These are phyloP conservation scores for Gymnosoma rotundatum DNA, from an alignment of 2,888 invertebrate species.

Conservation along the genomic window DNA sequence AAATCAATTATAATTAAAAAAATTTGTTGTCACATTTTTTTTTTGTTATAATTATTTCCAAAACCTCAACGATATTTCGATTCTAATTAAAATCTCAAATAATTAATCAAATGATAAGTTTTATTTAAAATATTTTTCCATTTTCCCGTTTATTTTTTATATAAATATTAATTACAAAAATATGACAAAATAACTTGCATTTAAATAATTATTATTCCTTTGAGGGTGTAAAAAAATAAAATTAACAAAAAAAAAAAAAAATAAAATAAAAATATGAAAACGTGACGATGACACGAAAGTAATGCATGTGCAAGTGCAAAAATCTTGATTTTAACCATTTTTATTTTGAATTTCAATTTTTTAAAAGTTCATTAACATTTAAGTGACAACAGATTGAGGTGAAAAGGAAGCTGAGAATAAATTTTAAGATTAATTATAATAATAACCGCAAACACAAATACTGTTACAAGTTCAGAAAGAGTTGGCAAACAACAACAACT, in stretches of 20 bases:
- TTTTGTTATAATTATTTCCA: no score
- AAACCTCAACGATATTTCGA: no score
- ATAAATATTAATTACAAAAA: background rate
- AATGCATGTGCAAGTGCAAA: constrained; percentile 26
- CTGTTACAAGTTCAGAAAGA: constrained; percentile 3
- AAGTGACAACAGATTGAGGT: constrained; percentile 27
- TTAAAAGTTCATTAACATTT: constrained; percentile 61
- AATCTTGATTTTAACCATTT: background rate
- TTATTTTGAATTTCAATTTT: constrained; percentile 17
- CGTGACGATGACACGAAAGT: constrained; percentile 46
- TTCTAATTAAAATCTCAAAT: no score
- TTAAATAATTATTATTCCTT: constrained; percentile 43
- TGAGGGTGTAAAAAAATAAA: constrained; percentile 36
- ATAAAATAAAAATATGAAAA: constrained; percentile 18
- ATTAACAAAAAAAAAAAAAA: constrained; percentile 8
- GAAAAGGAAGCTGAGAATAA: background rate
- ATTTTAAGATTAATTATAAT: constrained; percentile 57
- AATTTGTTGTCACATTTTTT: no score
- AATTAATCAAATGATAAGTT: no score
- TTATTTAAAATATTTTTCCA: no score
- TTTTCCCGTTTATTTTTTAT: background rate
- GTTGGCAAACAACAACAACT: constrained; percentile 18
- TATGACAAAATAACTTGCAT: constrained; percentile 26
- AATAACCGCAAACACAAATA: constrained; percentile 21
- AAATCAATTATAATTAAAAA: no score